Evolutionary conservation across 2,113 vertebrate species (phyloP), one percentile per base, ranked within the genome.

Genomic region (Arvicanthis niloticus): DNA sequence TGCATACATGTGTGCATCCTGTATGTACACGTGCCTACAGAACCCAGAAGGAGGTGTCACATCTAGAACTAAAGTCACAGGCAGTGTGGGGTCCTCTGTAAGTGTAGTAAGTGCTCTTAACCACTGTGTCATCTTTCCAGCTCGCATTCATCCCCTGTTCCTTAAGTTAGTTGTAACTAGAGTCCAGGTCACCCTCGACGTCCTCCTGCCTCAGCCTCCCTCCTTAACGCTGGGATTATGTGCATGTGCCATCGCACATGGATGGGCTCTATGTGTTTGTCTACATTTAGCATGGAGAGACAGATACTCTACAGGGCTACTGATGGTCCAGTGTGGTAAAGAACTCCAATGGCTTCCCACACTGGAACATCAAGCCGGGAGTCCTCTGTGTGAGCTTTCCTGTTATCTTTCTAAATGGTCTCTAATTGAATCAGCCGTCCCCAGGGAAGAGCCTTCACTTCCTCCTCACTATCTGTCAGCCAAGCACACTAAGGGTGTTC

Each of bases 351-450:
- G 60, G 89, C 95, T 93, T 92, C 91, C 89, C 87, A 97, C 90
- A 91, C 9, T 60, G 78, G 89, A 97, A 95, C 42, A 91, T 88
- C 82, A 93, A 72, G 65, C 97, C 94, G 84, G 84, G 68, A 75
- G 96, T 95, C 96, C 86, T 87, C 75, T 81, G 87, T 97, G 94
- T 96, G 86, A 97, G 80, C 85, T 62, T 91, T 91, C 91, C 77
- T 60, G 58, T 84, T 92, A 93, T 93, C 96, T 93, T 96, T 89
- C 92, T 21, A 85, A 97, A 93, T 91, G 37, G 31, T 51, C 88
- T 93, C 92, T 88, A 73, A 90, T 62, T 22, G 73, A 91, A 91
- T 87, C 56, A 86, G 75, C 53, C 85, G 75, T 45, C 95, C 89
- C 62, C 3, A 10, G n/a, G 88, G 93, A 75, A 96, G 56, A 92